These are phyloP conservation scores for Amphipyra berbera DNA, from an alignment of 2,888 invertebrate species.

Conservation along the genomic window DNA sequence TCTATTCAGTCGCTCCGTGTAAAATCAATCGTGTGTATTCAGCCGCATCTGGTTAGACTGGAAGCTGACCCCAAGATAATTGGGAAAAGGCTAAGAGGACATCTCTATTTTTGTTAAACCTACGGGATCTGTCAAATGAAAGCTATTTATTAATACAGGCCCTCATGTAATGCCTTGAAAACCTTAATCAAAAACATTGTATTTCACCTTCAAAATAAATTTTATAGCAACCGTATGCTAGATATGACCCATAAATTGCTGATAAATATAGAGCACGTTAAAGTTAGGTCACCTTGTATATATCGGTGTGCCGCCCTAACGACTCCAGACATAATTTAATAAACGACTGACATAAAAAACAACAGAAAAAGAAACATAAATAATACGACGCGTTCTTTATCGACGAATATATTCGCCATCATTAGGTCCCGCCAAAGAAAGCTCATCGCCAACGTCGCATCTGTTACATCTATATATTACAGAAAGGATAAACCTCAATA, in stretches of 20 bases:
- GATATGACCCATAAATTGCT: constrained; percentile 42
- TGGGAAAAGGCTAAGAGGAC: no score
- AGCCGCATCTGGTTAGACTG: no score
- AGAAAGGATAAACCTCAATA: constrained; percentile 66
- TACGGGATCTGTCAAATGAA: no score
- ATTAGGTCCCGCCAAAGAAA: constrained; percentile 29
- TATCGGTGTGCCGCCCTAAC: constrained; percentile 24
- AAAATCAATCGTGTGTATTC: no score
- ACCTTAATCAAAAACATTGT: constrained; percentile 23
- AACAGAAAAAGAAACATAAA: constrained; percentile 46
- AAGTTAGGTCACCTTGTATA: constrained; percentile 53
- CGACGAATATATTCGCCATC: constrained; percentile 45
- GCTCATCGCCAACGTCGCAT: constrained; percentile 31
- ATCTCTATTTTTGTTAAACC: no score
- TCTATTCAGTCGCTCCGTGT: no score
- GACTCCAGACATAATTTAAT: constrained; percentile 50
- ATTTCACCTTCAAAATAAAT: constrained; percentile 32
- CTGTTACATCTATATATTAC: constrained; percentile 49
- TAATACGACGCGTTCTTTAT: constrained; percentile 34
- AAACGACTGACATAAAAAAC: constrained; percentile 47
- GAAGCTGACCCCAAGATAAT: no score
- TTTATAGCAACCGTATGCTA: constrained; percentile 26
- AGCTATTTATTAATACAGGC: no score
- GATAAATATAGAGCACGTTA: constrained; percentile 35
- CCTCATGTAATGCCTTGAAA: background rate